Percentiles rank a stretch among this genome's conserved stretches.
Conservation (phyloP, 2,797 vertebrate species). For the Sebastes kiyomatsui region DNA sequence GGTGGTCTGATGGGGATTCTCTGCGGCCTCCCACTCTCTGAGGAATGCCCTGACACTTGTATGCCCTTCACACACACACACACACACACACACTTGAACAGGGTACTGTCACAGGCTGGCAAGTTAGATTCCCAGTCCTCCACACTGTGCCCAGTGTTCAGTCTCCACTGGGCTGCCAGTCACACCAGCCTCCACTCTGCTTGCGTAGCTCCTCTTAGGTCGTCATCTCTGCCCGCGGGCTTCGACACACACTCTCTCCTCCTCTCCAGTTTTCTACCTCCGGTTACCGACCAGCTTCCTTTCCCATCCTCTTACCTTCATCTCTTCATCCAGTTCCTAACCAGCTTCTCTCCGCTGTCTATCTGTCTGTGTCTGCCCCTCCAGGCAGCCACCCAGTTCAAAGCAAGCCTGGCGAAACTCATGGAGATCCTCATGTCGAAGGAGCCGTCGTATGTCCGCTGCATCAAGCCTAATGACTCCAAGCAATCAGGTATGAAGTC, state of each 20-base stretch:
- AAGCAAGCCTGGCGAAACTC: constrained; percentile 93
- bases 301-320: constrained; percentile 1
- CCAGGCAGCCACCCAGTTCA: constrained; percentile 98
- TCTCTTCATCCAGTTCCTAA: constrained; percentile 16
- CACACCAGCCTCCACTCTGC: constrained; percentile 31
- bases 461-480: constrained; percentile 98
- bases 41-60: constrained; percentile 80
- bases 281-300: neutral
- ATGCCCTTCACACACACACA: constrained; percentile 48
- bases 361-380: constrained; percentile 36
- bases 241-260: neutral
- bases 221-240: constrained; percentile 8
- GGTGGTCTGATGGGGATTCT: constrained; percentile 66
- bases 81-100: neutral
- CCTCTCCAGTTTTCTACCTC: neutral
- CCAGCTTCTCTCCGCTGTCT: neutral
- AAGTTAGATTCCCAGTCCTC: constrained; percentile 28
- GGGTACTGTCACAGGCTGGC: constrained; percentile 53
- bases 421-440: constrained; percentile 99
- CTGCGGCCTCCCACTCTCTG: constrained; percentile 61
- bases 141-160: constrained; percentile 73
- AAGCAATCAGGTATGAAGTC: constrained; percentile 90
- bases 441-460: constrained; percentile 96
- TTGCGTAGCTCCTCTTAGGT: constrained; percentile 25
- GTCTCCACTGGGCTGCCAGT: neutral